Base-by-base conservation (phyloP, 2,113 vertebrate genomes). In the Equus quagga region DNA sequence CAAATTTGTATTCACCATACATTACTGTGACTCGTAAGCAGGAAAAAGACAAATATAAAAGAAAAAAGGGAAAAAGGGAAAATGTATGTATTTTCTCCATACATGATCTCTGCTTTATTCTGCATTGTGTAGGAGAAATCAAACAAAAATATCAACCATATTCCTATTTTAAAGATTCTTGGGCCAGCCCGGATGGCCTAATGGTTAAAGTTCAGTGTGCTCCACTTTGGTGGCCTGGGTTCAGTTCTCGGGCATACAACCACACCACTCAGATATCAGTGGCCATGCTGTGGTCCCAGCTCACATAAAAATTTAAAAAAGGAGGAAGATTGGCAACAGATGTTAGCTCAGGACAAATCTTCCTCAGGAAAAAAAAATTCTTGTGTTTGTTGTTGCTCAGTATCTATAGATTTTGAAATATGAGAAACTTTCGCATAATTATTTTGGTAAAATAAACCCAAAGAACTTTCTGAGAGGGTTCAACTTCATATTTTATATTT, bases 371-470 rank as follows among this genome's bases (percentile, higher is more conserved):
- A 41, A 41, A 41, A 41, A 41, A 41, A 41, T 41, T 41, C 36
- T 41, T 89, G 64, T 76, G 24, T 81, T 79, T 78, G 15, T 67
- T 82, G 8, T 84, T 87, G 8, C 26, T 82, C 8, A 67, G 17
- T 86, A 54, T 41, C 60, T 86, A 58, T 3, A 56, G 72, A 64
- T 69, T 70, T 41, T 80, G n/a, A 51, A 62, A 84, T 85, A 64
- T 46, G 15, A 11, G 6, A 80, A 75, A 23, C 1, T 44, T 78
- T 85, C 44, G 18, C 31, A 67, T 8, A 83, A 44, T 94, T 70
- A 70, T 49, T 96, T 76, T 91, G 31, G 31, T 41, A 92, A 96
- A 96, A 96, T 89, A 62, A 92, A 70, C 8, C 58, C 26, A 84
- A 80, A 92, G 6, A 89, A 21, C 41, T 79, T 91, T 87, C 81